Base-by-base conservation (phyloP, 2,113 vertebrate species). In the Symphodus melops region DNA sequence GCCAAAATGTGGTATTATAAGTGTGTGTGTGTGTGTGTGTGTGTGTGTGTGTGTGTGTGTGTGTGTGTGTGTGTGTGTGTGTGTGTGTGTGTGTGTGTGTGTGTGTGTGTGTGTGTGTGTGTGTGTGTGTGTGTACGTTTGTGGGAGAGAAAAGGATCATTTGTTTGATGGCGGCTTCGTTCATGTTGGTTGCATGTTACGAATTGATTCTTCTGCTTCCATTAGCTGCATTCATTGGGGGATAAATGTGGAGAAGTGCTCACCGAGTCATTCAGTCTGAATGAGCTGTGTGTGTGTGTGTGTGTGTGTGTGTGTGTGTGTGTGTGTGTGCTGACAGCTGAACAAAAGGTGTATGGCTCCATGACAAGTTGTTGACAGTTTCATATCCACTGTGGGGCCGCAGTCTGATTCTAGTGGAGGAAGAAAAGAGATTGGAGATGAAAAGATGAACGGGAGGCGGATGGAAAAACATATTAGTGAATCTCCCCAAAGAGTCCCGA, bases 301-400 rank as follows among this genome's bases (percentile, higher is more conserved):
- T 25, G 8, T 21, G 20, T 48, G 25, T 41, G 46, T 54, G 56
- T n/a, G 33, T 55, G 61, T 49, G 33, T 69, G 61, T 33, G 73
- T 59, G 28, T 49, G 9, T n/a, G 17, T 28, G 20, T 9, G 1
- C 21, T 68, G 64, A 75, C 68, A 83, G 74, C 70, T 75, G 55
- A 77, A 83, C 67, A 81, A 81, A 75, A 79, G 63, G 62, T 78
- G 59, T 59, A 20, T n/a, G 37, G 33, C 14, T 65, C 75, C 28
- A n/a, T 86, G 78, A 88, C 78, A 86, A 84, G 78, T 56, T 55
- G 75, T 77, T 79, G 86, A 79, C 49, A 9, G 75, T 70, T 81
- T 82, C 67, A 83, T 63, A 81, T 72, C 75, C 77, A 81, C 83
- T 77, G 44, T 48, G 68, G 70, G 77, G 53, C 75, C 54, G 33